Conservation (phyloP, 2,888 invertebrate species). For the Adela reaumurella region DNA sequence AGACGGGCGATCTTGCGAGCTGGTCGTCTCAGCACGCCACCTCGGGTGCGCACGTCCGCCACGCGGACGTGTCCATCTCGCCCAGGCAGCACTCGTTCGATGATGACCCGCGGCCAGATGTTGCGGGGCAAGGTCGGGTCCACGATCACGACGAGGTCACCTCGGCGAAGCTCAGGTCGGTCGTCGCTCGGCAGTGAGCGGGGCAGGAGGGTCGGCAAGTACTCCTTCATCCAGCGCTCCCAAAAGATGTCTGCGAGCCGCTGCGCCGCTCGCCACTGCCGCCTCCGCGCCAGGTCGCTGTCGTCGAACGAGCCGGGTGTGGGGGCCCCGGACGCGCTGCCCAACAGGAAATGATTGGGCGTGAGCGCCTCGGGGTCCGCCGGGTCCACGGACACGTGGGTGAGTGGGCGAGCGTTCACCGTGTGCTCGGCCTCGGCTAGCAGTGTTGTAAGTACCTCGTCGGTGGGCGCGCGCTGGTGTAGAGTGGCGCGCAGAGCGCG, state of each 20-base stretch:
- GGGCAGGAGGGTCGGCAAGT: slow-evolving; percentile 12
- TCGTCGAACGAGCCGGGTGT: slow-evolving; percentile 9
- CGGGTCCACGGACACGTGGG: background rate
- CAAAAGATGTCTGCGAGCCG: slow-evolving; percentile 11
- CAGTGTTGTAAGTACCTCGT: slow-evolving; percentile 10
- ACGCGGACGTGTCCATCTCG: slow-evolving; percentile 2
- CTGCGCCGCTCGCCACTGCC: background rate
- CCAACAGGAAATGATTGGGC: slow-evolving; percentile 16
- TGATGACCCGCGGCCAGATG: background rate
- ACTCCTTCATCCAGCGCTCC: slow-evolving; percentile 15
- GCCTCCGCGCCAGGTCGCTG: slow-evolving; percentile 6
- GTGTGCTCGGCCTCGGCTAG: slow-evolving; percentile 10
- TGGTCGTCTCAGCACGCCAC: background rate
- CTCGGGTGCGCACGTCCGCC: background rate
- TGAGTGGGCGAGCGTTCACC: slow-evolving; percentile 7
- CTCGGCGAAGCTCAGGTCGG: background rate
- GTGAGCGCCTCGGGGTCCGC: slow-evolving; percentile 15
- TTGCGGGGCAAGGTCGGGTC: background rate
- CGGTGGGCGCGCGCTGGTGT: slow-evolving; percentile 2
- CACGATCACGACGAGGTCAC: slow-evolving; percentile 1
- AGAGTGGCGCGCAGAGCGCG: background rate
- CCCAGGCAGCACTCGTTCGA: slow-evolving; percentile 1
- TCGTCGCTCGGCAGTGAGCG: background rate
- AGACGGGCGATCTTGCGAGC: background rate
- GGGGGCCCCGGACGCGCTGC: slow-evolving; percentile 4